Evolutionary conservation across 1,140 invertebrate species (phyloP).

Genomic region (Dendrolimus punctatus): DNA sequence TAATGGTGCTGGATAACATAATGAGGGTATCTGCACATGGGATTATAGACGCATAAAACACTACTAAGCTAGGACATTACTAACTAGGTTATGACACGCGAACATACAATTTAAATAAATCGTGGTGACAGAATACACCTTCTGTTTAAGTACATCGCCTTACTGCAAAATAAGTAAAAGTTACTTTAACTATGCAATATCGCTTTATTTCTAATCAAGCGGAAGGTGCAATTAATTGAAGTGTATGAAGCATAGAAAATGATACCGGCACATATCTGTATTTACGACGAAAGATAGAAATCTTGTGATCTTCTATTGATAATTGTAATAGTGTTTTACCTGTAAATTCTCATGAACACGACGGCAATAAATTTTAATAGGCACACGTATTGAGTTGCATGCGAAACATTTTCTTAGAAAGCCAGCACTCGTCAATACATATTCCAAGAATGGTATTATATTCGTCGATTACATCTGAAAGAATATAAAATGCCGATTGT

Average conservation of each 20-base stretch:
- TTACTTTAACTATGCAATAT: constrained; percentile 8
- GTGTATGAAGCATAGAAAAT: constrained; percentile 20
- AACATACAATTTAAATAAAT: no score
- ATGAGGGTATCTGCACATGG: no score
- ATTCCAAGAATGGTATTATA: no score
- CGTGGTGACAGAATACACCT: neutral
- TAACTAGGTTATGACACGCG: no score
- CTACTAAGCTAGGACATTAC: no score
- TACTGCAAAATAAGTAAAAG: neutral
- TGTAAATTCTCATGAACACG: neutral
- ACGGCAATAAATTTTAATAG: no score
- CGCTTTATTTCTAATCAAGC: constrained; percentile 13
- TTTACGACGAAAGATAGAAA: constrained; percentile 15
- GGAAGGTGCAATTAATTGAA: constrained; percentile 14
- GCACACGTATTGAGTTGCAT: no score
- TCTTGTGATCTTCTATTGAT: constrained; percentile 12
- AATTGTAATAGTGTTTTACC: constrained; percentile 8
- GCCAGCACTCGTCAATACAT: no score
- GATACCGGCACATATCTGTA: constrained; percentile 7
- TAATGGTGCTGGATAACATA: no score
- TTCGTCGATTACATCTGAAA: neutral
- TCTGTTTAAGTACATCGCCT: neutral
- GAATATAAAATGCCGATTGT: no score
- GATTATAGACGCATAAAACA: no score
- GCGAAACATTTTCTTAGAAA: no score